Evolutionary conservation across 2,888 invertebrate genomes (phyloP), one percentile per base, ranked within the genome.

Genomic region (Lithophane leautieri): DNA sequence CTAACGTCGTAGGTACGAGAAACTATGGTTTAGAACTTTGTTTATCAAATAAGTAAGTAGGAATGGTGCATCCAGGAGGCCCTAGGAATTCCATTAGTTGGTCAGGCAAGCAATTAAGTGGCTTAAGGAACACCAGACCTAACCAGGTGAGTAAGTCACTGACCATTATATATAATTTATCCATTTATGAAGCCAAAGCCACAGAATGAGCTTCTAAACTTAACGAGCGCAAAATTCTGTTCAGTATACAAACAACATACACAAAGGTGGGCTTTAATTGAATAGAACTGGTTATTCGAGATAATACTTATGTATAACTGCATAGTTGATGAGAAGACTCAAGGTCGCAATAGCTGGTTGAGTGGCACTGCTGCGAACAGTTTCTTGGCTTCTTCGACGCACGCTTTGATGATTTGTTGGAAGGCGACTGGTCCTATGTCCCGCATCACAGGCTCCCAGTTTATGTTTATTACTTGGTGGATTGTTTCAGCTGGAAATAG

Each of bases 401-500:
- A 96, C 14, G 95, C 94, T 85, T 90, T 90, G 88, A 96, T 96
- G 90, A 96, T 95, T 82, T 95, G 94, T 81, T 94, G 90, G 90
- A 96, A 96, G 87, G 96, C 95, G 52, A 91, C 91, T 4, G 96
- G 95, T 22, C 95, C 96, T 79, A 96, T 94, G 89, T 96, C 96
- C n/a, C 92, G 88, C 85, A 96, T 96, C 89, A 97, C 96, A 47
- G 94, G 91, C 90, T 96, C 96, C 96, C 96, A 97, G 90, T 96
- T 94, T 73, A 93, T 93, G 89, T 97, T 96, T 88, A 96, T 93
- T 84, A 96, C 95, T 79, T 84, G 88, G 85, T 94, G 92, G 73
- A 96, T 93, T 22, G 93, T 94, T 34, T 94, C 92, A 60, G 93
- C 96, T 96, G 92, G 3, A 91, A 89, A 40, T 1, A 60, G 2